These are phyloP conservation scores for Nicator chloris DNA, from an alignment of 2,113 vertebrate genomes.

Conservation along the genomic window DNA sequence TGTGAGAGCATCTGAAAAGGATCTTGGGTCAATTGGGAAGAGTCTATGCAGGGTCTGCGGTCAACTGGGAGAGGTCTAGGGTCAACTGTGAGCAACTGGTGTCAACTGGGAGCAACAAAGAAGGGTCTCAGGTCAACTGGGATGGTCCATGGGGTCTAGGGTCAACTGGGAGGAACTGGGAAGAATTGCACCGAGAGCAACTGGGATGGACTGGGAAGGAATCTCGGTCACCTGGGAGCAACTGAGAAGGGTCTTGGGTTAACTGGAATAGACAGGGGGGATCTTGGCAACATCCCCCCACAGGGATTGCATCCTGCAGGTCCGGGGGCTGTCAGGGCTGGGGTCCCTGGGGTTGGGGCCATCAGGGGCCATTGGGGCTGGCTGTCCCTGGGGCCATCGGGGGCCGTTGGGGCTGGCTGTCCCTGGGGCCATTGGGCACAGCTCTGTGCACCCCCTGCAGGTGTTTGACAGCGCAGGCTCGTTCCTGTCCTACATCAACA, in stretches of 20 bases:
- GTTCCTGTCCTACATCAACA: constrained; percentile 98
- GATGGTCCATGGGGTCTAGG: not conserved
- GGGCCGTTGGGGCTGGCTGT: not conserved
- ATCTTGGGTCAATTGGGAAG: not conserved
- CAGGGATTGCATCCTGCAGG: not conserved
- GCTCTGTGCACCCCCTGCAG: constrained; percentile 43
- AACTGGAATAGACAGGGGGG: not conserved
- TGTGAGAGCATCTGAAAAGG: not conserved
- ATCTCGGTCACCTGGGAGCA: not conserved
- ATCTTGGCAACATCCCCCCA: not conserved
- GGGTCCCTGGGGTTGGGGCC: not conserved
- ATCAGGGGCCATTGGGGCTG: fast-evolving
- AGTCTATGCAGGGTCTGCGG: not conserved
- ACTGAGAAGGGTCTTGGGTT: not conserved
- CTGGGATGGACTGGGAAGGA: not conserved
- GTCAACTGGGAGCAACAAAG: not conserved
- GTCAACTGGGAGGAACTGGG: not conserved
- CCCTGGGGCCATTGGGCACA: fast-evolving
- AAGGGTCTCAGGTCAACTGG: not conserved
- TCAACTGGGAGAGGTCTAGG: not conserved
- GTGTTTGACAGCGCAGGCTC: constrained; percentile 96
- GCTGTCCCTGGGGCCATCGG: not conserved
- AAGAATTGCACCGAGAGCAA: not conserved
- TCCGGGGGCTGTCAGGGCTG: fast-evolving
- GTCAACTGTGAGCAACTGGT: not conserved